Evolutionary conservation across 1,140 invertebrate genomes (phyloP).

Genomic region (Drosophila tristis): DNA sequence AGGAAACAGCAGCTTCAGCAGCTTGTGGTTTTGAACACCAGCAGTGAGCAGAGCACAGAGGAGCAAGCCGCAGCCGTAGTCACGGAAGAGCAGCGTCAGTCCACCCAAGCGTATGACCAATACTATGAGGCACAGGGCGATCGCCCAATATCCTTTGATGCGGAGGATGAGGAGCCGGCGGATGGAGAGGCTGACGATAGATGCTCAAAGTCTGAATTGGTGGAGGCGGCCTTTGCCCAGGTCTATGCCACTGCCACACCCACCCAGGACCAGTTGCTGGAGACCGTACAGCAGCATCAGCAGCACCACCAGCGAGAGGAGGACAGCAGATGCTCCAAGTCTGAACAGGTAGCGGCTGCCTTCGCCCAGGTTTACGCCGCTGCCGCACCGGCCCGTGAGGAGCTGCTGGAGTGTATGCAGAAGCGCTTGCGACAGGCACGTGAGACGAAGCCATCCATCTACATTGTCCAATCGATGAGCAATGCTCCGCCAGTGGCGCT

Average conservation of each 20-base stretch:
- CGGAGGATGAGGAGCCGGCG: not conserved
- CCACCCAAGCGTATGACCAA: not conserved
- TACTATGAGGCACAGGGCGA: constrained; percentile 23
- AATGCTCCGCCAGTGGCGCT: constrained; percentile 17
- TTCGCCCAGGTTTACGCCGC: constrained; percentile 61
- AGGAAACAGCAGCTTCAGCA: constrained; percentile 34
- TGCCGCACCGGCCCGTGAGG: constrained; percentile 50
- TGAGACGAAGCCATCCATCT: constrained; percentile 72
- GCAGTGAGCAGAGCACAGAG: constrained; percentile 25
- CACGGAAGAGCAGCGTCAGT: constrained; percentile 2
- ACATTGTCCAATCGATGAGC: constrained; percentile 65
- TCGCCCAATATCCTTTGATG: not conserved
- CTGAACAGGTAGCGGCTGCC: constrained; percentile 40
- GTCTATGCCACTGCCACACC: constrained; percentile 62
- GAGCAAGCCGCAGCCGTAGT: constrained; percentile 7
- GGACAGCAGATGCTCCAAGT: not conserved
- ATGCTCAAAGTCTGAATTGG: not conserved
- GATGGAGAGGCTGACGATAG: not conserved
- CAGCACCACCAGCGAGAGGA: not conserved
- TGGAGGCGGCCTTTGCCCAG: constrained; percentile 56
- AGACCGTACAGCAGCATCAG: constrained; percentile 40
- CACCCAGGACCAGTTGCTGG: constrained; percentile 41
- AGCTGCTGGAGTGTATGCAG: constrained; percentile 60
- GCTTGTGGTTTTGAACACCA: constrained; percentile 8
- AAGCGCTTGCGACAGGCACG: constrained; percentile 66